These are phyloP conservation scores for Colletes gigas DNA, from an alignment of 1,140 invertebrate species.

Conservation along the genomic window DNA sequence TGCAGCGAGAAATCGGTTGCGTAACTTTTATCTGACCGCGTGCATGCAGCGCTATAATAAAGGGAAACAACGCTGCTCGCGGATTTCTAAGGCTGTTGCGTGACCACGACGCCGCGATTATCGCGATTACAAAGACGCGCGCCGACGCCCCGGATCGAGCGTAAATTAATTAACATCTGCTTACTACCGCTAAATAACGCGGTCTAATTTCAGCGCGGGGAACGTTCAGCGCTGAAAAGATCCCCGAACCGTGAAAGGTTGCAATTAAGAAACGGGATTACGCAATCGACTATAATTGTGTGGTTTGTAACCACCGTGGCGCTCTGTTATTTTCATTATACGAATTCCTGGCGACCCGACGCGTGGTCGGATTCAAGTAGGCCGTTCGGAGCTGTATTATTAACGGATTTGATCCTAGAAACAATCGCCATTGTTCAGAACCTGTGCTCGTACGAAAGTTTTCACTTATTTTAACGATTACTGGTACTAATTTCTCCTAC, in stretches of 20 bases:
- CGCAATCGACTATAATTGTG: constrained; percentile 8
- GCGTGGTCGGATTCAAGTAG: constrained; percentile 22
- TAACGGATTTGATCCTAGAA: neutral
- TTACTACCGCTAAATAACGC: constrained; percentile 7
- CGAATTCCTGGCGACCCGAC: constrained; percentile 32
- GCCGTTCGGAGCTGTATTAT: neutral
- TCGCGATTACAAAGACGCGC: constrained; percentile 47
- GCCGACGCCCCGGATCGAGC: constrained; percentile 12
- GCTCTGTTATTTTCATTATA: neutral
- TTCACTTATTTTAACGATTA: too few species aligned
- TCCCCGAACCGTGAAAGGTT: constrained; percentile 30
- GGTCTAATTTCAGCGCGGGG: constrained; percentile 15
- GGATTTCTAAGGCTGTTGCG: constrained; percentile 62
- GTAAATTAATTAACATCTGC: constrained; percentile 49
- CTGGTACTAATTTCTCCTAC: too few species aligned
- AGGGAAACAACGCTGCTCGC: constrained; percentile 38
- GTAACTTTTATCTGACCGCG: constrained; percentile 47
- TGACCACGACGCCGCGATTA: constrained; percentile 64
- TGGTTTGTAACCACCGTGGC: neutral
- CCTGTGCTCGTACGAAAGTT: too few species aligned
- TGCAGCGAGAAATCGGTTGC: constrained; percentile 68
- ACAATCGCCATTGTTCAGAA: too few species aligned
- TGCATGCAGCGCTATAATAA: constrained; percentile 33
- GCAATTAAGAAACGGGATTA: constrained; percentile 19
- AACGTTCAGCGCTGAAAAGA: neutral